Evolutionary conservation across 2,797 vertebrate genomes (phyloP).

Genomic region (Lagodon rhomboides): DNA sequence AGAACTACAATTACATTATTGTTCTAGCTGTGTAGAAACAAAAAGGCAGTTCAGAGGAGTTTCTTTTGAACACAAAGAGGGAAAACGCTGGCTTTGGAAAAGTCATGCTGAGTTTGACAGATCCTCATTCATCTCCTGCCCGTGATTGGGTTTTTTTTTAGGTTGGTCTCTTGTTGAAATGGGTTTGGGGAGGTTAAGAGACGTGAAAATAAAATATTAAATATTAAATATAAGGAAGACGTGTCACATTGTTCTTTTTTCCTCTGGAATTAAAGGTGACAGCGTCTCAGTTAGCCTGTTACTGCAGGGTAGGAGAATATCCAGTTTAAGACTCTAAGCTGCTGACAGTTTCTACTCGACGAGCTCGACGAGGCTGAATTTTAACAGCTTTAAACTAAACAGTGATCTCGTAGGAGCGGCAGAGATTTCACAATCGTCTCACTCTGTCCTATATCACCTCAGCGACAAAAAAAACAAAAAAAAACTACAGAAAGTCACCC

Average conservation of each 20-base stretch:
- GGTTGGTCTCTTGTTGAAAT: background rate
- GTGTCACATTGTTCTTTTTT: background rate
- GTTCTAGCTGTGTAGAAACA: background rate
- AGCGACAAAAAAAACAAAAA: background rate
- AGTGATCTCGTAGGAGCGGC: constrained; percentile 31
- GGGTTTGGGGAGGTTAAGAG: background rate
- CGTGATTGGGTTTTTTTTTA: background rate
- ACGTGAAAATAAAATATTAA: background rate
- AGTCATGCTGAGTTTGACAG: background rate
- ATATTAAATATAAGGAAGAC: too few species aligned
- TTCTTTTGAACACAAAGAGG: too few species aligned
- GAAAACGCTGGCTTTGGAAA: background rate
- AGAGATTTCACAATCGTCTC: constrained; percentile 5
- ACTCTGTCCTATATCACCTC: constrained; percentile 36
- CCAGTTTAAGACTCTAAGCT: background rate
- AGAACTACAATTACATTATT: background rate
- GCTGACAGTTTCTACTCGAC: constrained; percentile 32
- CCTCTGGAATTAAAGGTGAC: background rate
- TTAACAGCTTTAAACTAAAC: constrained; percentile 32
- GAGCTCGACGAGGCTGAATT: constrained; percentile 20
- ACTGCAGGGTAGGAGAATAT: background rate
- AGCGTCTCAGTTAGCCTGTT: background rate
- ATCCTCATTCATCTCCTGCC: background rate
- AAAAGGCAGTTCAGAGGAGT: background rate
- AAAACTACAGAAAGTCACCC: constrained; percentile 43